phyloP scores from a whole-genome alignment of 2,797 vertebrate species.

The Parotocinclus haroldoi region DNA sequence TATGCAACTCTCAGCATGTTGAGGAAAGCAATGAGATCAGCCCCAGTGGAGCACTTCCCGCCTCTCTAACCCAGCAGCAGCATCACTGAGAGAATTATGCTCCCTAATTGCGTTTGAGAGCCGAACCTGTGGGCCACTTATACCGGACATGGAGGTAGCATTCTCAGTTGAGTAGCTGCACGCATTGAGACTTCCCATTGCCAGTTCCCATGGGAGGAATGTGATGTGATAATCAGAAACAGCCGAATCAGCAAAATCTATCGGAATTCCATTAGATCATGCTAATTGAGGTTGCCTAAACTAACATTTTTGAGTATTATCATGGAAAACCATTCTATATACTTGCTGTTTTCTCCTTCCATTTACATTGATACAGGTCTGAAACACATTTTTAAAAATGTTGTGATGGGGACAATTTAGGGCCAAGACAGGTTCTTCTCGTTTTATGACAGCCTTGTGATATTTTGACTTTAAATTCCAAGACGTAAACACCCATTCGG shows the following conservation, averaged over 20 bases:
- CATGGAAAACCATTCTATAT: background rate
- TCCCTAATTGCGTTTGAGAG: constrained; percentile 37
- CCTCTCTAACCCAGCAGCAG: background rate
- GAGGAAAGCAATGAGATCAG: constrained; percentile 2
- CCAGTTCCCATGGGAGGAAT: constrained; percentile 14
- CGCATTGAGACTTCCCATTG: constrained; percentile 1
- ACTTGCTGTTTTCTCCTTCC: too few relatives aligned
- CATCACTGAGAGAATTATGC: constrained; percentile 26
- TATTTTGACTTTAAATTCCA: too few relatives aligned
- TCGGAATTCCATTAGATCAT: constrained; percentile 27
- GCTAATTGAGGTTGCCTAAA: background rate
- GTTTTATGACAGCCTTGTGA: too few relatives aligned
- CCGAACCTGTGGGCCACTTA: background rate
- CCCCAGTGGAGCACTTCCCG: constrained; percentile 28
- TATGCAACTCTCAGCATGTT: constrained; percentile 21
- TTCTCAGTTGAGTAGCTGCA: constrained; percentile 18
- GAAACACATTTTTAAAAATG: too few relatives aligned
- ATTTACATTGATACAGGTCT: too few relatives aligned
- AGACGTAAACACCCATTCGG: too few relatives aligned
- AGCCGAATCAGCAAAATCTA: constrained; percentile 43
- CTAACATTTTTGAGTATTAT: background rate
- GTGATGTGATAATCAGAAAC: constrained; percentile 20
- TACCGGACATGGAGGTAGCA: constrained; percentile 20
- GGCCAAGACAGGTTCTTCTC: too few relatives aligned
- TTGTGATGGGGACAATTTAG: too few relatives aligned